Evolutionary conservation across 2,888 invertebrate species (phyloP), one percentile per base, ranked within the genome.

Genomic region (Caenorhabditis sinica): DNA sequence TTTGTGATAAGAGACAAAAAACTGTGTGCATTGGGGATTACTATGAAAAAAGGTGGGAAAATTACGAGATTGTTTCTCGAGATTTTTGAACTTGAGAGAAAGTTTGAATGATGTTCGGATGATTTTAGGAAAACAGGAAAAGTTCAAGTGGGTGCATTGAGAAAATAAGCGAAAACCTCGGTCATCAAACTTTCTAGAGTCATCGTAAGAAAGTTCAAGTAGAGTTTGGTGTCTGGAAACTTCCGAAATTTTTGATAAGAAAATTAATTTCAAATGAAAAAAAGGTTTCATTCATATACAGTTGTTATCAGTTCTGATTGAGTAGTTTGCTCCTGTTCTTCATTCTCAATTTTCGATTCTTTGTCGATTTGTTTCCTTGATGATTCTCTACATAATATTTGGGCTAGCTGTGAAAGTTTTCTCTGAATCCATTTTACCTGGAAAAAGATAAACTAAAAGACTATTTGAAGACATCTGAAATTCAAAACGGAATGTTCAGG

Each of bases 31-130:
- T 15, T 20, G 17, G 0, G 28, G 73, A 74, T 74, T 63, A 74
- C 73, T 11, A 49, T 20, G 5, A 17, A 53, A n/a, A 74, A 63
- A 74, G 61, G 73, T 63, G 73, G 23, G 63, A 63, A 74, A 74
- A 40, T 53, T 63, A 65, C 65, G 45, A 65, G 65, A 43, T 60
- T 60, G 2, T 40, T 60, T 60, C n/a, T 15, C 23, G 40, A 61
- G 23, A 40, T 61, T 61, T 33, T 33, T 25, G 56, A 56, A 56
- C 56, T 56, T 28, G 53, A 28, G 6, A 53, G n/a, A 33, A 33
- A 6, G 6, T 11, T 11, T 40, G 13, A 40, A 40, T 40, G 13
- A 2, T 40, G 56, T 56, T 56, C 25, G 13, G 13, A 28, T 0
- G 15, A 5, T 56, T 25, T 56, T 28, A 20, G 49, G 20, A 20